Conservation (phyloP, 2,797 vertebrate species). For the Otus scops region DNA sequence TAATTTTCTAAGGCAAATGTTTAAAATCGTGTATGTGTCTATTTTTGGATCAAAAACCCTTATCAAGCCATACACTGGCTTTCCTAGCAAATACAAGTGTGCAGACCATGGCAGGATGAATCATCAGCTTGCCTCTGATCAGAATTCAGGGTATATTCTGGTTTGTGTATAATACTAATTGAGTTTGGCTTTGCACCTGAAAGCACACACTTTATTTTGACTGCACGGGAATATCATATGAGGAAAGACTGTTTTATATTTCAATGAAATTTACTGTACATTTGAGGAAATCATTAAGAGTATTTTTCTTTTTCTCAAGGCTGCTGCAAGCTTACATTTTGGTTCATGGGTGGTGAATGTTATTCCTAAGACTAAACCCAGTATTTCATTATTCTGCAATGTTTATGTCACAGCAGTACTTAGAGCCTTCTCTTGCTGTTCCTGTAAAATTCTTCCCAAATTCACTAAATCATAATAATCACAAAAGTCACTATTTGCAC, state of each 20-base stretch:
- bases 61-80: constrained; percentile 41
- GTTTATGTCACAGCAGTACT: neutral
- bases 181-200: constrained; percentile 66
- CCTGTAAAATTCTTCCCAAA: constrained; percentile 24
- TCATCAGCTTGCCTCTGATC: constrained; percentile 63
- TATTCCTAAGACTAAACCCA: neutral
- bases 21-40: constrained; percentile 13
- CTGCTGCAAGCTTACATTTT: neutral
- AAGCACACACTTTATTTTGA: constrained; percentile 39
- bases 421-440: neutral
- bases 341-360: neutral
- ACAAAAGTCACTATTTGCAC: constrained; percentile 55
- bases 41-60: constrained; percentile 56
- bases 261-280: constrained; percentile 17
- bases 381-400: constrained; percentile 19
- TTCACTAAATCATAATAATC: constrained; percentile 31
- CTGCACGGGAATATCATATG: constrained; percentile 11
- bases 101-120: constrained; percentile 62
- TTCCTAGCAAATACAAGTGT: constrained; percentile 42
- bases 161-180: constrained; percentile 56
- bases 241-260: neutral
- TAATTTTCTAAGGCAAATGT: constrained; percentile 62
- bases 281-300: constrained; percentile 4
- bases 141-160: constrained; percentile 57
- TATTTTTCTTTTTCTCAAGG: neutral